Percentiles rank a stretch among this genome's conserved stretches.
Conservation (phyloP, 1,140 invertebrate genomes). For the Zaprionus capensis region DNA sequence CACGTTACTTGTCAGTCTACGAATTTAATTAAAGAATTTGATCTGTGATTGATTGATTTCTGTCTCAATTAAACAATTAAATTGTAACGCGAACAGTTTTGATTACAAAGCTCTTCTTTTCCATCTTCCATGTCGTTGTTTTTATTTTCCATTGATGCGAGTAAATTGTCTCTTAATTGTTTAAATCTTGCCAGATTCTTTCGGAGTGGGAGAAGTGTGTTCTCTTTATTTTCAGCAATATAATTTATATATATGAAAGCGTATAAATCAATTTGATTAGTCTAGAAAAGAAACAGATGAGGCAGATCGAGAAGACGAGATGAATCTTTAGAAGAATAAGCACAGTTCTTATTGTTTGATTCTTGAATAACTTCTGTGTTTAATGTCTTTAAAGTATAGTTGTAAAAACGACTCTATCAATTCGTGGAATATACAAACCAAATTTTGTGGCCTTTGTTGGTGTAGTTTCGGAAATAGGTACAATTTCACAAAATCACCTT, state of each 20-base stretch:
- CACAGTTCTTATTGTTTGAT: neutral
- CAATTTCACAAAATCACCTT: neutral
- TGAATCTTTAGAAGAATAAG: no score
- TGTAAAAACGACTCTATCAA: no score
- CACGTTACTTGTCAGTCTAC: neutral
- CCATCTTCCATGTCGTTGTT: neutral
- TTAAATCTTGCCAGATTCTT: no score
- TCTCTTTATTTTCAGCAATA: neutral
- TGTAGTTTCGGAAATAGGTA: neutral
- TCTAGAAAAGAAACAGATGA: neutral
- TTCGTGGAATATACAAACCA: neutral
- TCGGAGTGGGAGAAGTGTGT: neutral
- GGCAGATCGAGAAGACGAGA: no score
- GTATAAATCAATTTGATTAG: neutral
- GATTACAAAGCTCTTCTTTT: neutral
- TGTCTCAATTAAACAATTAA: conserved; percentile 4
- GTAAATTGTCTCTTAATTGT: neutral
- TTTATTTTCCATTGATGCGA: neutral
- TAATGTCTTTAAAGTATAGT: neutral
- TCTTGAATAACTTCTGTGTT: neutral
- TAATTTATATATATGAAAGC: neutral
- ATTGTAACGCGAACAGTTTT: neutral
- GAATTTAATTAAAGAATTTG: neutral
- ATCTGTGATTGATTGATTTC: neutral
- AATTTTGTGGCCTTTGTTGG: neutral